phyloP scores from a whole-genome alignment of 2,888 invertebrate species.

The Chironomus tentans region DNA sequence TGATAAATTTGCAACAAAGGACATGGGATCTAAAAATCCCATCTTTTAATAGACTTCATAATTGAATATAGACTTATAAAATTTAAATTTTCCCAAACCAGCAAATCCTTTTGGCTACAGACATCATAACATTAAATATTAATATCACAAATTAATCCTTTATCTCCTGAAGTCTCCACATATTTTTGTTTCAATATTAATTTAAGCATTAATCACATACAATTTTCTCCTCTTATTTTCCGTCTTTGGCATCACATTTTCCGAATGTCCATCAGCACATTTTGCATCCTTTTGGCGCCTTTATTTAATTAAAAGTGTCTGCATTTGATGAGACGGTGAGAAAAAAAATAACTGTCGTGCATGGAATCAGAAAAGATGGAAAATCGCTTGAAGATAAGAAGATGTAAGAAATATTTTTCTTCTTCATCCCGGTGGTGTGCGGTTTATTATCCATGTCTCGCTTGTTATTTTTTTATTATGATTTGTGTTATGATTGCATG shows the following conservation, averaged over 20 bases:
- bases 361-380: neutral
- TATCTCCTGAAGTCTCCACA: no score
- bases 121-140: no score
- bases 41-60: no score
- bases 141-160: no score
- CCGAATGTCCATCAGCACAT: neutral
- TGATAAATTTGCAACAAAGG: no score
- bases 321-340: conserved; percentile 1
- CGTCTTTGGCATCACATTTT: neutral
- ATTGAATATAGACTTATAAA: no score
- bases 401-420: neutral
- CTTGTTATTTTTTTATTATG: conserved; percentile 13
- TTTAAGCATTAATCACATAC: no score
- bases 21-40: no score
- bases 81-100: no score
- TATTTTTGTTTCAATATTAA: no score
- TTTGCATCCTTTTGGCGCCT: conserved; percentile 1
- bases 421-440: neutral
- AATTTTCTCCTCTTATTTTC: neutral
- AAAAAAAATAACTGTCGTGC: neutral
- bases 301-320: conserved; percentile 18
- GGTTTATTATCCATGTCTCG: conserved; percentile 17
- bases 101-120: no score
- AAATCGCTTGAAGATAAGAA: neutral
- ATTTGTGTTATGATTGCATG: neutral